Evolutionary conservation across 2,113 vertebrate species (phyloP), one percentile per base, ranked within the genome.

Genomic region (Bufo gargarizans): DNA sequence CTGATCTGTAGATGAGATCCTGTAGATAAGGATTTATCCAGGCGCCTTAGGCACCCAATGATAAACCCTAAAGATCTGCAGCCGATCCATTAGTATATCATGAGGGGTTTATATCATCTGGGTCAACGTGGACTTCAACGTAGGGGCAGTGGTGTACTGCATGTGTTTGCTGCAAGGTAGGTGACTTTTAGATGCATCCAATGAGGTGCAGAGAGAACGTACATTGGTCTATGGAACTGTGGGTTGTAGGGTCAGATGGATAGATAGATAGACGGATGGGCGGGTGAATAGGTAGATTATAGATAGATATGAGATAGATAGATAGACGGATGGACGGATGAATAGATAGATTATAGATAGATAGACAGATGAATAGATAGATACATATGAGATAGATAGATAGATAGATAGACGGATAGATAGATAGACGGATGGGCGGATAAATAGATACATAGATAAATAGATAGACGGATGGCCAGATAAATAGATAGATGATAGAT

Each of bases 301-400:
- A 81, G 22, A 61, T 45, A 61, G 56, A 82, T 20, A n/a, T n/a
- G n/a, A 65, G 56, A 63, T 20, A 63, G 56, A 82, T 49, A 82
- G 56, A 82, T 65, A 65, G 72, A 89, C n/a, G n/a, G n/a, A n/a
- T n/a, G n/a, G n/a, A n/a, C n/a, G n/a, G n/a, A n/a, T n/a, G n/a
- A n/a, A n/a, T 20, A 74, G 53, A 81, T 43, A 81, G 53, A 81
- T 63, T 33, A 82, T 63, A 82, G 56, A 82, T 82, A 82, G 56
- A 82, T 82, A 84, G 59, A 84, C 22, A 69, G 59, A 84, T 84
- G 72, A 47, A 84, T 84, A 84, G 65, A 85, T 47, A 85, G 69
- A 85, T 16, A n/a, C n/a, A n/a, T n/a, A n/a, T n/a, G n/a, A 85
- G 61, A 85, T 6, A 69, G 61, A 71, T 11, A 10, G 2, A 13